These are phyloP conservation scores for Rhagonycha fulva DNA, from an alignment of 2,888 invertebrate genomes.

Conservation along the genomic window DNA sequence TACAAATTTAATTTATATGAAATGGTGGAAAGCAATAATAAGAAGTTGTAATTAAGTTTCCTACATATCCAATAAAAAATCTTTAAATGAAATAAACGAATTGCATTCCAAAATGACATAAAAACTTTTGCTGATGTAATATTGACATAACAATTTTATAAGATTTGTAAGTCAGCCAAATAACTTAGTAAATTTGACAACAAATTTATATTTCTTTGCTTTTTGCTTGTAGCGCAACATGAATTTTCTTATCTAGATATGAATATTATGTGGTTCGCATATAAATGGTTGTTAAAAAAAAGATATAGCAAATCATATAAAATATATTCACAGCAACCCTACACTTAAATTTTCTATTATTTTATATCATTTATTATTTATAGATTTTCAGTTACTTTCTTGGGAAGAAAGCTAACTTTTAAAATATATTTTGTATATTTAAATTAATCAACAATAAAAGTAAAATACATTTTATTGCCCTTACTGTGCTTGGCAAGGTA, in stretches of 20 bases:
- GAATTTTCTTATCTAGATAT: constrained; percentile 9
- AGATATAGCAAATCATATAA: not conserved
- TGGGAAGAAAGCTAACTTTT: too few species aligned
- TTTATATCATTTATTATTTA: not conserved
- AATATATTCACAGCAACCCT: not conserved
- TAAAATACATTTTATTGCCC: too few species aligned
- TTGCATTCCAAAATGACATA: not conserved
- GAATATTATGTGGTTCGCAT: constrained; percentile 12
- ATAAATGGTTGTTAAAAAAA: constrained; percentile 6
- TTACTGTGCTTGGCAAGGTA: not conserved
- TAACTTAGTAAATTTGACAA: constrained; percentile 4
- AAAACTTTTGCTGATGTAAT: not conserved
- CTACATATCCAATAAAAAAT: not conserved
- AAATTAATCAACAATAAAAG: too few species aligned
- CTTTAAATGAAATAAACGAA: not conserved
- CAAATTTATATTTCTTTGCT: constrained; percentile 10
- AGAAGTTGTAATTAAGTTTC: not conserved
- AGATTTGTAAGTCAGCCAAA: not conserved
- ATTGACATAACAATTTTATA: not conserved
- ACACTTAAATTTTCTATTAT: not conserved
- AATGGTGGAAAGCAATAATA: too few species aligned
- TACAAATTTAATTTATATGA: too few species aligned
- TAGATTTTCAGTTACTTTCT: not conserved
- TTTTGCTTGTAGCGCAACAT: constrained; percentile 3
- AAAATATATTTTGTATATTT: too few species aligned